These are phyloP conservation scores for Lithophane leautieri DNA, from an alignment of 2,888 invertebrate species.

Conservation along the genomic window DNA sequence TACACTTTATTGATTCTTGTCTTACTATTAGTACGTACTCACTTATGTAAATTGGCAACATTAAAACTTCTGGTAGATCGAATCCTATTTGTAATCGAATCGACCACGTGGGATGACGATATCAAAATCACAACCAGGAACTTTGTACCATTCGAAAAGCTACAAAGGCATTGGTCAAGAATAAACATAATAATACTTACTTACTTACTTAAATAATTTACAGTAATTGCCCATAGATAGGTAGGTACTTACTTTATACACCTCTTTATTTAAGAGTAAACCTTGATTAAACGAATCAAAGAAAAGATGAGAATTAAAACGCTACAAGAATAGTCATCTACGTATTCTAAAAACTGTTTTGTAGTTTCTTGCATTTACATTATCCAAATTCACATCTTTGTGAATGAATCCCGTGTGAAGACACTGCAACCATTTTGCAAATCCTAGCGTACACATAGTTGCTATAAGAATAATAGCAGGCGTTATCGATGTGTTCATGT, in stretches of 20 bases:
- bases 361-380: background rate
- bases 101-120: constrained; percentile 18
- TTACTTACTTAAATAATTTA: no score
- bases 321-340: background rate
- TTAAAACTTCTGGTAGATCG: background rate
- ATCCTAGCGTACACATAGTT: constrained; percentile 40
- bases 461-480: constrained; percentile 59
- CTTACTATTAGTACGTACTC: background rate
- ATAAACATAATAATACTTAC: no score
- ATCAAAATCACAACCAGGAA: constrained; percentile 13
- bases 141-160: background rate
- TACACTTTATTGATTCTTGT: constrained; percentile 9
- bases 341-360: background rate
- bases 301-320: background rate
- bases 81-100: no score
- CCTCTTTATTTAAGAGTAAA: background rate
- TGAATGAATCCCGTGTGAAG: background rate
- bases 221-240: background rate
- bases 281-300: background rate
- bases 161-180: background rate
- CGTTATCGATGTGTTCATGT: constrained; percentile 47
- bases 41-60: constrained; percentile 3
- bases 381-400: background rate
- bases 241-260: background rate
- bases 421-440: constrained; percentile 60